Evolutionary conservation across 2,113 vertebrate species (phyloP), one percentile per base, ranked within the genome.

Genomic region (Sarotherodon lohbergeri): DNA sequence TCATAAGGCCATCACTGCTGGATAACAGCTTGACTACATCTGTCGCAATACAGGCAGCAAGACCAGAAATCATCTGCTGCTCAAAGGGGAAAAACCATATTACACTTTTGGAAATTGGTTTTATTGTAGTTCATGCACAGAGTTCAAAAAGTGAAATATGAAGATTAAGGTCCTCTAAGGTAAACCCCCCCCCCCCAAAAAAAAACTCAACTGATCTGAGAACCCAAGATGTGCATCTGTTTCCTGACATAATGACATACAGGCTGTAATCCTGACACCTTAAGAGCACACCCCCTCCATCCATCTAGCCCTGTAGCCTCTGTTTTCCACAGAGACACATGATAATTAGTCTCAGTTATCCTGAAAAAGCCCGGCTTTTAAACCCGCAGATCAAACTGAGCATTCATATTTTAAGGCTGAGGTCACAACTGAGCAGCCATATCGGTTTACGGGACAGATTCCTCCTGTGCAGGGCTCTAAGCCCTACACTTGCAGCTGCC

Each of bases 361-460:
- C 84, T 86, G 92, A 61, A 93, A 78, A 92, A 92, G 90, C 90
- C 43, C 4, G 66, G 86, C 91, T 93, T 92, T 95, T 90, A 93
- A 96, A 93, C 52, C 85, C 84, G 71, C 80, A 54, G 86, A 93
- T 92, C 89, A 86, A 29, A 84, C 90, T 80, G 84, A 92, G 91
- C 55, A 90, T 88, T 95, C 94, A 95, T 96, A 85, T 92, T 95
- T 95, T 78, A 81, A 91, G 84, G 88, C 93, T 96, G 95, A 96
- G 95, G 95, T 96, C 96, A 97, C 88, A 86, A 90, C 91, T 96
- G 91, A 90, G 88, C 93, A 90, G 93, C 89, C 73, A 61, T 93
- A 95, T 96, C 93, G 2, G 88, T 96, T 96, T 96, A 96, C 95
- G 89, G 89, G 92, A 90, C 90, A 78, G 91, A 92, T 91, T 95